Evolutionary conservation across 2,797 vertebrate species (phyloP), one percentile per base, ranked within the genome.

Genomic region (Micrastur ruficollis): DNA sequence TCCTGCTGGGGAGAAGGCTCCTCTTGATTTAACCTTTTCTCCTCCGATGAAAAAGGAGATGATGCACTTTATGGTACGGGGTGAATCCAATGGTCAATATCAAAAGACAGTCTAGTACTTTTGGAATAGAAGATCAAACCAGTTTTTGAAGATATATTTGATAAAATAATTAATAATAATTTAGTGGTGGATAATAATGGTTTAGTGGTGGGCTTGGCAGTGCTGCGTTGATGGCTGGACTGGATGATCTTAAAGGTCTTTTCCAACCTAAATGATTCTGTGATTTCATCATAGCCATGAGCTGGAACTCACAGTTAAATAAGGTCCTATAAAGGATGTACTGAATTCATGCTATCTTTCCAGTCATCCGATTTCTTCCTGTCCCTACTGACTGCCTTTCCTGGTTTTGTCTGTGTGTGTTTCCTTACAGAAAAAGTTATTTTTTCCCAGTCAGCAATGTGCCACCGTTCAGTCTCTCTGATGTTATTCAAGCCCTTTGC

Each of bases 271-370:
- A 56, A 25, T 18, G 15, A 38, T 53, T 46, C 36, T 22, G 6
- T 18, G 8, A n/a, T 74, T 68, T 86, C 25, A 40, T 71, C 36
- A 34, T 9, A 58, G 71, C 22, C 29, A 7, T 26, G 17, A 84
- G 20, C 11, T 36, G 12, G 66, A 87, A 53, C 14, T 19, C 63
- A 47, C 20, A 20, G 14, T 34, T 55, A 53, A 71, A 81, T 25
- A 21, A 21, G 10, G 14, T 68, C 26, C 22, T 17, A 0, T 4
- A n/a, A 76, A 55, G 23, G 46, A 40, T 19, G 8, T 36, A 11
- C 21, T 63, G 40, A 71, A 27, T 34, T 31, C 44, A 26, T 1
- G 0, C 7, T 12, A 1, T 16, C 31, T 46, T 72, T 42, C 53
- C 47, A 84, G 15, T 38, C 14, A 32, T 46, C 15, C 25, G 15